Percentiles rank a stretch among this genome's conserved stretches.
These are phyloP conservation scores for Pseudorasbora parva DNA, from an alignment of 2,113 vertebrate genomes.

Conservation along the genomic window DNA sequence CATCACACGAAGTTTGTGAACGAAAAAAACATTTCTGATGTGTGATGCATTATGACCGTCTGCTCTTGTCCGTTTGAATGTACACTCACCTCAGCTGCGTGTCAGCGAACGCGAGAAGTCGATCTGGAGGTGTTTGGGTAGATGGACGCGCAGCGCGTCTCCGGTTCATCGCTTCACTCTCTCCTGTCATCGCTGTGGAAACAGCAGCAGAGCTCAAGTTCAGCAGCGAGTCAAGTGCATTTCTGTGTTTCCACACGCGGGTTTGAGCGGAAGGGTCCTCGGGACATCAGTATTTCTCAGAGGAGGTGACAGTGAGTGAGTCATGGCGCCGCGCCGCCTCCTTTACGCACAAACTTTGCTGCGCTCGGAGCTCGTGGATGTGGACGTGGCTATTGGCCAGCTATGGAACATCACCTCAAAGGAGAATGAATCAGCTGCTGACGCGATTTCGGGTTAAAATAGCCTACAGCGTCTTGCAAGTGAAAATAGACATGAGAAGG, in stretches of 20 bases:
- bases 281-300: conserved; percentile 64
- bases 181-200: background rate
- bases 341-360: conserved; percentile 38
- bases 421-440: conserved; percentile 9
- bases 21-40: background rate
- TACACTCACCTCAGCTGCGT: conserved; percentile 12
- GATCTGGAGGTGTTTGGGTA: background rate
- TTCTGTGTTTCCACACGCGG: conserved; percentile 46
- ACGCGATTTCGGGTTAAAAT: conserved; percentile 2
- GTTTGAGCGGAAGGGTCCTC: conserved; percentile 32
- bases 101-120: background rate
- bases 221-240: conserved; percentile 53
- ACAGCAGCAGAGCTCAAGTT: background rate
- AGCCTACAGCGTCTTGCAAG: background rate
- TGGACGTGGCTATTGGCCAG: conserved; percentile 29
- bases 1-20: background rate
- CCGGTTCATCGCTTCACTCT: background rate
- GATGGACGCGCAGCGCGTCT: conserved; percentile 3
- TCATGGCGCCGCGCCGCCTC: conserved; percentile 56
- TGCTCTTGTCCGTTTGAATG: background rate
- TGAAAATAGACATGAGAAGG: background rate
- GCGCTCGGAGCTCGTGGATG: conserved; percentile 8
- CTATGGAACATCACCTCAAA: background rate
- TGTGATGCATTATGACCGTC: background rate
- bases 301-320: conserved; percentile 60